phyloP scores from a whole-genome alignment of 2,797 vertebrate species.

The Cossypha heuglini region DNA sequence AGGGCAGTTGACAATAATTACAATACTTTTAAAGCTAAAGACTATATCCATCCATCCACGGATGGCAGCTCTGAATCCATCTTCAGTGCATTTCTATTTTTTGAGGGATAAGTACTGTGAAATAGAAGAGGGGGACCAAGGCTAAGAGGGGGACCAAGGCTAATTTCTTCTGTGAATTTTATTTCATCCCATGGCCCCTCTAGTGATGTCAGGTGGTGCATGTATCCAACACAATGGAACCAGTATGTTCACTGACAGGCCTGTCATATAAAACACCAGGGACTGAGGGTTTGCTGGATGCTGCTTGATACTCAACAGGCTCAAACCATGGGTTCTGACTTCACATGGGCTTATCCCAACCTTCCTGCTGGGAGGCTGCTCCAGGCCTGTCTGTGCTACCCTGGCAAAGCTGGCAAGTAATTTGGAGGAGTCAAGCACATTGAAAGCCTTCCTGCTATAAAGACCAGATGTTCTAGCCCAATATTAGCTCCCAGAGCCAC shows the following conservation, averaged over 20 bases:
- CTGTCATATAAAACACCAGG: neutral
- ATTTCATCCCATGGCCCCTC: neutral
- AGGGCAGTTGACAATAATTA: neutral
- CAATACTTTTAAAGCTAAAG: neutral
- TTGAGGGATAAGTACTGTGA: neutral
- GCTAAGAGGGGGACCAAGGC: neutral
- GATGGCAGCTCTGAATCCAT: neutral
- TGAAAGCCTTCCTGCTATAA: neutral
- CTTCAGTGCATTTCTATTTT: neutral
- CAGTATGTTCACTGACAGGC: fast-evolving
- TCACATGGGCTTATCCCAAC: neutral
- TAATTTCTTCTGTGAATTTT: neutral
- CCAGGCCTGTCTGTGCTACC: neutral
- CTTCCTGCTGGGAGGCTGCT: neutral
- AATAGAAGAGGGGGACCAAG: neutral
- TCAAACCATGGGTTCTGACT: neutral
- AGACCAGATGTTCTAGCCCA: constrained; percentile 33
- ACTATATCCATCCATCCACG: neutral
- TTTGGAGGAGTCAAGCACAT: neutral
- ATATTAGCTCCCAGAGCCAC: neutral
- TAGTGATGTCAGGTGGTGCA: neutral
- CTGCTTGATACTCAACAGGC: fast-evolving
- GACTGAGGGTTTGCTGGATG: neutral
- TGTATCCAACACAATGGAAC: neutral
- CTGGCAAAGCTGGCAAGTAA: neutral